Evolutionary conservation across 2,888 invertebrate species (phyloP), one percentile per base, ranked within the genome.

Genomic region (Danaus chrysippus): DNA sequence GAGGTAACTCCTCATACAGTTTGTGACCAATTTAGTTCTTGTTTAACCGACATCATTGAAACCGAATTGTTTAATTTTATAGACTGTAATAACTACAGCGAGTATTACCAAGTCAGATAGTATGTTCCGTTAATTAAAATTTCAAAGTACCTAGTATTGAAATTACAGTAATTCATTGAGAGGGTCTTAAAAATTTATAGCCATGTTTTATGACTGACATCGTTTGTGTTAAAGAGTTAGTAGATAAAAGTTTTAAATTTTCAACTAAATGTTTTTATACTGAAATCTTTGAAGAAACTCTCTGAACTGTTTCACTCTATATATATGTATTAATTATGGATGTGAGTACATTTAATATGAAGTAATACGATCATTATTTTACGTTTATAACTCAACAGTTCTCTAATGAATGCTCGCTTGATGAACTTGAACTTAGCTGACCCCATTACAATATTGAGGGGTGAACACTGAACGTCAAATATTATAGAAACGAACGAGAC

Each of bases 381-480:
- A 15, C 41, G 49, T 15, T 58, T 15, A 34, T n/a, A 56, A 42
- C 49, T 41, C 46, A 44, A 46, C 34, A 13, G 46, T 76, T 73
- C 71, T 72, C 70, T 73, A 78, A 76, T 74, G 76, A 78, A 73
- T 60, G 68, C 63, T 65, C 61, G 62, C 65, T 64, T 67, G 67
- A 70, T 73, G 74, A 77, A 78, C 76, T 79, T 80, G 77, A 79
- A 73, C 77, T 62, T 59, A 53, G 65, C 13, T 69, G 78, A 78
- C 78, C 78, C 73, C 71, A 64, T 44, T 61, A 58, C 58, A 41
- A 56, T 56, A 49, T 56, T 59, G 56, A 42, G 59, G 61, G 59
- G 59, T 61, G 63, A 23, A 59, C 23, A 34, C 23, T 5, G 17
- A 42, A 57, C 56, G 54, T 59, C 53, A 58, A 61, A 61, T 56